phyloP scores from a whole-genome alignment of 1,140 invertebrate species.

The Drosophila murphyi region DNA sequence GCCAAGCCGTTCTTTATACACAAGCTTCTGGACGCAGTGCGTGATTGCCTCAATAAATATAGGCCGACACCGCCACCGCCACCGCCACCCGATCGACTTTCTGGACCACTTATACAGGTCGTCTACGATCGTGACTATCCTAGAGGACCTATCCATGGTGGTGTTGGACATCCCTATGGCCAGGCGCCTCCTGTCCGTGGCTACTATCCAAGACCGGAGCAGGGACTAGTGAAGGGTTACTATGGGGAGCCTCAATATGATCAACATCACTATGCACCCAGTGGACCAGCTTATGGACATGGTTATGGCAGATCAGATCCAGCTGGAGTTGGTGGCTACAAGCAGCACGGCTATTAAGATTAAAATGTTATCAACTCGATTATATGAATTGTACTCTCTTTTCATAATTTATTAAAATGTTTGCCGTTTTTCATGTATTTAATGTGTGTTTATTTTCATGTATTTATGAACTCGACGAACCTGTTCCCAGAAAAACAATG shows the following conservation, averaged over 20 bases:
- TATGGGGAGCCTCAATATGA: conserved; percentile 35
- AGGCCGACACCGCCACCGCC: too few species aligned
- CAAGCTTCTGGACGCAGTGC: neutral
- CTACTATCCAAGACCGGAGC: conserved; percentile 42
- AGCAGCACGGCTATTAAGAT: conserved; percentile 61
- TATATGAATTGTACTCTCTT: conserved; percentile 4
- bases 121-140: conserved; percentile 64
- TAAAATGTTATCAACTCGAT: neutral
- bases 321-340: conserved; percentile 48
- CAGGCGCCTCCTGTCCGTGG: conserved; percentile 26
- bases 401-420: conserved; percentile 63
- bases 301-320: conserved; percentile 13
- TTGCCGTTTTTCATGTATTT: neutral
- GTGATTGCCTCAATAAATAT: too few species aligned
- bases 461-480: conserved; percentile 21
- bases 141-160: too few species aligned
- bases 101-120: conserved; percentile 55
- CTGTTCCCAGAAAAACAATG: conserved; percentile 12
- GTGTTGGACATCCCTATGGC: conserved; percentile 7
- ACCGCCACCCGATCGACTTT: conserved; percentile 1
- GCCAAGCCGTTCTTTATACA: conserved; percentile 54
- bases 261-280: conserved; percentile 18
- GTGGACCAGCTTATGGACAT: neutral
- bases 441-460: too few species aligned
- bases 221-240: conserved; percentile 30